Conservation (phyloP, 2,113 vertebrate genomes). For the Oryzias woworae region DNA sequence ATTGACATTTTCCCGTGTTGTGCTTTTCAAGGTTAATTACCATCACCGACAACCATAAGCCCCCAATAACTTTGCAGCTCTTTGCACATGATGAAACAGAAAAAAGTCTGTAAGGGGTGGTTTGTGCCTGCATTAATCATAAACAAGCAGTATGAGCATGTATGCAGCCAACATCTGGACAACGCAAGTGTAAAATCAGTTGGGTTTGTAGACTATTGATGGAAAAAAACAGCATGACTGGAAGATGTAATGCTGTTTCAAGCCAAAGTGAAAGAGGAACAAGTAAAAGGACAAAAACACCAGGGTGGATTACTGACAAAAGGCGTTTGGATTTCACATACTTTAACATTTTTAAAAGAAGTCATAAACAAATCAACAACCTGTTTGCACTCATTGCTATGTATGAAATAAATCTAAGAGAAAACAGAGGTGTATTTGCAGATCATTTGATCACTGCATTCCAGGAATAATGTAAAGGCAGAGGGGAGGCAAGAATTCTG, state of each 20-base stretch:
- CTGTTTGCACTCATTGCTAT: constrained; percentile 4
- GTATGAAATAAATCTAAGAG: constrained; percentile 14
- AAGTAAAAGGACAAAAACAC: constrained; percentile 11
- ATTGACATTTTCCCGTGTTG: constrained; percentile 6
- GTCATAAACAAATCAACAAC: too few relatives aligned
- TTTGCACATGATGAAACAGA: constrained; percentile 2
- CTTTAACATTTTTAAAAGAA: neutral
- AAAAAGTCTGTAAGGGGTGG: neutral
- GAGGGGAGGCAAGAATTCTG: constrained; percentile 41
- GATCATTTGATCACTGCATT: constrained; percentile 4
- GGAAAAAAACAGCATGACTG: neutral
- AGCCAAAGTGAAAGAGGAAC: constrained; percentile 26
- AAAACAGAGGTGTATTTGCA: constrained; percentile 5
- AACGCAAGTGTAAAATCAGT: constrained; percentile 8
- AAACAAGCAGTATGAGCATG: neutral
- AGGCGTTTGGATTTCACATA: constrained; percentile 11
- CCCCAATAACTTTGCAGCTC: constrained; percentile 5
- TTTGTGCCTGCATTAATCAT: constrained; percentile 31
- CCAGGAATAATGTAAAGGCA: constrained; percentile 1
- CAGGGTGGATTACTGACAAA: constrained; percentile 14
- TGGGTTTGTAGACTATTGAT: neutral
- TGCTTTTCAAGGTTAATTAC: constrained; percentile 20
- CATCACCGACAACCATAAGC: constrained; percentile 12
- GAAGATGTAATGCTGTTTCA: constrained; percentile 4
- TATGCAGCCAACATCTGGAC: neutral